Conservation (phyloP, 2,113 vertebrate species). For the Tragelaphus buxtoni region DNA sequence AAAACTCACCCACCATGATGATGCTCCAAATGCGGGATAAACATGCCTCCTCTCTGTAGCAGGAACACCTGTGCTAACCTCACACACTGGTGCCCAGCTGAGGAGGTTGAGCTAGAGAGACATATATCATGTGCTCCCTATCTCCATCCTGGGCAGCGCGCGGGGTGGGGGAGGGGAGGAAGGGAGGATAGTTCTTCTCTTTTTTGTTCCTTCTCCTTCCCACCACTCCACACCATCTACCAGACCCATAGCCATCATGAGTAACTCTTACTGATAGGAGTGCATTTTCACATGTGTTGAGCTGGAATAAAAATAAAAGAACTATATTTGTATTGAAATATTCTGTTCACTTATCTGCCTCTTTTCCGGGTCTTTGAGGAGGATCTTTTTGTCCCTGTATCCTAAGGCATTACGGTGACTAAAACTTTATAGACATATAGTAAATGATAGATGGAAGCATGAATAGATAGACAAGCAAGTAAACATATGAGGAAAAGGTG, state of each 20-base stretch:
- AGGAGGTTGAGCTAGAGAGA: not conserved
- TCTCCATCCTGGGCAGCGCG: not conserved
- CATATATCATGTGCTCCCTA: too few relatives aligned
- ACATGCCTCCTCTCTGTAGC: not conserved
- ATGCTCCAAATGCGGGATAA: accelerated
- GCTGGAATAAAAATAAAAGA: not conserved
- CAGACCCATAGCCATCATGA: not conserved
- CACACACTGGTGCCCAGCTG: not conserved
- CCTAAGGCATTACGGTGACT: not conserved
- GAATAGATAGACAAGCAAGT: not conserved
- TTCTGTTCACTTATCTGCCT: not conserved
- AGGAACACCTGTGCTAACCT: not conserved
- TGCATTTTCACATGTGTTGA: not conserved
- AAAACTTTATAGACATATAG: not conserved
- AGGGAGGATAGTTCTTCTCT: not conserved
- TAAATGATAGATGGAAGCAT: not conserved
- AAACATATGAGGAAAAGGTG: not conserved
- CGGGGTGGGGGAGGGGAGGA: too few relatives aligned
- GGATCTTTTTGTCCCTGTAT: not conserved
- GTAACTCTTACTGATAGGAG: not conserved
- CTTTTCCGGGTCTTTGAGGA: not conserved
- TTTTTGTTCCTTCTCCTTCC: not conserved
- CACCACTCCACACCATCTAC: not conserved
- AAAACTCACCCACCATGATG: accelerated
- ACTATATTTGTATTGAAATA: not conserved